These are phyloP conservation scores for Pandemis corylana DNA, from an alignment of 2,888 invertebrate genomes.

Conservation along the genomic window DNA sequence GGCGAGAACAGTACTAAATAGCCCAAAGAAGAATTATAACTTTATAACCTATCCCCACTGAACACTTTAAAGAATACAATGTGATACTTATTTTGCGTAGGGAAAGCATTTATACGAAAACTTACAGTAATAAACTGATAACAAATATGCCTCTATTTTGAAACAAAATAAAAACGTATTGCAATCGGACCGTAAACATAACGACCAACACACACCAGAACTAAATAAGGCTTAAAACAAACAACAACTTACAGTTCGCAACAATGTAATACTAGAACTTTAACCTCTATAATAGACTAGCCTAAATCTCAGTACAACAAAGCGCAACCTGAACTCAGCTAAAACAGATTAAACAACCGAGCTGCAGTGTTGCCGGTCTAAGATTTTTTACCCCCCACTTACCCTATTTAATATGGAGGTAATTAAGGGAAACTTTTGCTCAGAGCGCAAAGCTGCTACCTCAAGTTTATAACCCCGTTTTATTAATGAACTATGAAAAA, in stretches of 20 bases:
- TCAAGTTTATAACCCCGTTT: neutral
- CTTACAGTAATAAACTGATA: too few relatives aligned
- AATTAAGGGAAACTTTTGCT: conserved; percentile 31
- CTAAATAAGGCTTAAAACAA: neutral
- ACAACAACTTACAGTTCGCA: neutral
- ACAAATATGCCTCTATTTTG: too few relatives aligned
- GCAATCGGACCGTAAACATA: too few relatives aligned
- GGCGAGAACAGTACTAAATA: neutral
- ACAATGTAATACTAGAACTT: neutral
- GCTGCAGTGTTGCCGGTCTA: conserved; percentile 5
- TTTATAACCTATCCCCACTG: too few relatives aligned
- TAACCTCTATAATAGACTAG: neutral
- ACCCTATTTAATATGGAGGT: conserved; percentile 12
- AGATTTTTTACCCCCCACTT: conserved; percentile 14
- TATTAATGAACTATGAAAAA: neutral
- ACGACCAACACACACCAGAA: too few relatives aligned
- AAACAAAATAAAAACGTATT: too few relatives aligned
- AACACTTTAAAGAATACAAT: too few relatives aligned
- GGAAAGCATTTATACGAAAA: too few relatives aligned
- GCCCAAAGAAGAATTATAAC: too few relatives aligned
- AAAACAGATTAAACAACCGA: conserved; percentile 27
- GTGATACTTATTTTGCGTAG: too few relatives aligned
- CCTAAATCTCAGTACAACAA: neutral
- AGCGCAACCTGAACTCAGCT: neutral
- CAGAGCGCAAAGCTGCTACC: neutral